Evolutionary conservation across 1,140 invertebrate genomes (phyloP), one percentile per base, ranked within the genome.

Genomic region (Papilio polytes): DNA sequence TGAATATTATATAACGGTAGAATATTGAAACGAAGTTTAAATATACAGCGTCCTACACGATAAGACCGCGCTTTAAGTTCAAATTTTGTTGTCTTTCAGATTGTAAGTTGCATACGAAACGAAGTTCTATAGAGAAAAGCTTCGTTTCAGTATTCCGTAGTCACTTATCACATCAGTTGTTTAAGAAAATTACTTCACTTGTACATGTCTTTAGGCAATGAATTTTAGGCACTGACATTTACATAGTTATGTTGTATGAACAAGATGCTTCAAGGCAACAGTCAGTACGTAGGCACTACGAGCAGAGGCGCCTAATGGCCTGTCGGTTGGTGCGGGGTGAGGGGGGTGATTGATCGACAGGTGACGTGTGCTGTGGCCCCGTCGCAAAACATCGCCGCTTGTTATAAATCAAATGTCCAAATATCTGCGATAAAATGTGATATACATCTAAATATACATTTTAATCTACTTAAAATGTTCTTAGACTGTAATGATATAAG

Each of bases 311-410:
- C 22, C 63, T 66, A 66, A 66, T 66, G 63, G 63, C 63, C 63
- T 66, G 63, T 31, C 63, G 22, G 22, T 3, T 66, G 63, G 2
- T 66, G 26, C 53, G 18, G 53, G 53, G 53, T 8, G 10, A 15
- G 22, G 3, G 12, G 63, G 63, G 63, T 66, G 63, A 66, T 66
- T 66, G 63, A 66, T 66, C 63, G 63, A 66, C 63, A 66, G 26
- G 63, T 66, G 63, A 66, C 63, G 63, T 66, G 63, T 66, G 63
- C 63, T 31, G 22, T 66, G 26, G 63, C 63, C 63, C 22, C 63
- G 22, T 66, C 63, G 26, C 63, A 66, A 66, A 66, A 66, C 12
- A 26, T 66, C 22, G 22, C 13, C 26, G 63, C 63, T 66, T 31
- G 10, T 66, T 13, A 66, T 66, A 31, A 31, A 66, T 70, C 63